Conservation (phyloP, 2,797 vertebrate species). For the Otolemur crassicaudatus region DNA sequence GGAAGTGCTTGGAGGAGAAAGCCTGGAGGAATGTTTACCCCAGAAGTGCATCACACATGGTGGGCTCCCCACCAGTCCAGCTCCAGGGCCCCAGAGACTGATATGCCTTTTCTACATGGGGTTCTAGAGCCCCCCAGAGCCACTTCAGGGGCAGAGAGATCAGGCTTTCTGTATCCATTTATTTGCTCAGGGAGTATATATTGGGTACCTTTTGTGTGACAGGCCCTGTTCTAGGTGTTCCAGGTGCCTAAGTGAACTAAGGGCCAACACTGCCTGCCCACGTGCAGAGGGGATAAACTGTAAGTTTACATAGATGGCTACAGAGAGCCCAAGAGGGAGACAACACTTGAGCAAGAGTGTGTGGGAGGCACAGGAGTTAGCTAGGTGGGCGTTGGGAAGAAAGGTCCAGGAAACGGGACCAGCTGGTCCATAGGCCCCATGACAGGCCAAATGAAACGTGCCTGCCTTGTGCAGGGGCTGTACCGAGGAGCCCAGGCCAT, state of each 20-base stretch:
- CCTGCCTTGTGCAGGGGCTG: neutral
- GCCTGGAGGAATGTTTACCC: fast-evolving
- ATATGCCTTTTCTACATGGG: fast-evolving
- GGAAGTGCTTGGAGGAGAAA: neutral
- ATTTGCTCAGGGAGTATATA: neutral
- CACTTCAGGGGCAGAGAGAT: fast-evolving
- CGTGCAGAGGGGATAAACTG: neutral
- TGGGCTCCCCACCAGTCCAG: neutral
- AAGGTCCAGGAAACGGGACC: neutral
- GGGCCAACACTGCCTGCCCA: too few species aligned
- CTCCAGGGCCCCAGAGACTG: neutral
- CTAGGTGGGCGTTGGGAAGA: too few species aligned
- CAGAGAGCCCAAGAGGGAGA: fast-evolving
- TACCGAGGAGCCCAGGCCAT: neutral
- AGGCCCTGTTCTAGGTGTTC: neutral
- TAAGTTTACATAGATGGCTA: too few species aligned
- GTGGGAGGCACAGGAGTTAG: fast-evolving
- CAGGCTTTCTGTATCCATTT: too few species aligned
- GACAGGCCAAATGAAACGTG: fast-evolving
- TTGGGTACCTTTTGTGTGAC: neutral
- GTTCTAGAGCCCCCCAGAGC: neutral
- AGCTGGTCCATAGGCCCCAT: too few species aligned
- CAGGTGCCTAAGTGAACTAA: neutral
- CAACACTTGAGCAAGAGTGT: neutral
- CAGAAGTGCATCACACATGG: fast-evolving